Percentiles rank a stretch among this genome's conserved stretches.
Conservation (phyloP, 2,888 invertebrate genomes). For the Volucella inanis region DNA sequence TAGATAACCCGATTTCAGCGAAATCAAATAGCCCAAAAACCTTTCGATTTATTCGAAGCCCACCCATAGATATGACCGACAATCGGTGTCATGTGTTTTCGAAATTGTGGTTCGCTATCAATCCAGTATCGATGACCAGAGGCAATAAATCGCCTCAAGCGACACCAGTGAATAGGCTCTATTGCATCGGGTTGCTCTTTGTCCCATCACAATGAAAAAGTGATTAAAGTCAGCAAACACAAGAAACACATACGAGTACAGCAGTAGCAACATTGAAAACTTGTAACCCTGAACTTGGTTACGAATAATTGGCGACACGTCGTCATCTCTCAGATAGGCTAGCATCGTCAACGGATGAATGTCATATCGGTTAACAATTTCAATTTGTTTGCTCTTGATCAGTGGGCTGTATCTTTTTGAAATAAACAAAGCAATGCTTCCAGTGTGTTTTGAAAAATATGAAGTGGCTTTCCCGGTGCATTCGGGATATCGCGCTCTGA, state of each 20-base stretch:
- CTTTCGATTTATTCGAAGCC: not conserved
- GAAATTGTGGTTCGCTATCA: constrained; percentile 42
- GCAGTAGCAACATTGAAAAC: not conserved
- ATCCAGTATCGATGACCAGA: constrained; percentile 26
- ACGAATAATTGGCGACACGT: constrained; percentile 46
- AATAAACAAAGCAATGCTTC: constrained; percentile 7
- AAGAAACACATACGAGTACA: constrained; percentile 1
- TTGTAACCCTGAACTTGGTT: constrained; percentile 66
- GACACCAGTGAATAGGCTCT: not conserved
- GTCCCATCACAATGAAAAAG: constrained; percentile 42
- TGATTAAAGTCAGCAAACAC: constrained; percentile 48
- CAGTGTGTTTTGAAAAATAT: not conserved
- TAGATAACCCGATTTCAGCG: constrained; percentile 50
- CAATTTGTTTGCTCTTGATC: constrained; percentile 25
- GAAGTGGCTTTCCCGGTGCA: not conserved
- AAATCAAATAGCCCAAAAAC: constrained; percentile 9
- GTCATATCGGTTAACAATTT: constrained; percentile 8
- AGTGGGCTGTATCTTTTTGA: not conserved
- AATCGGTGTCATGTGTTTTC: constrained; percentile 10
- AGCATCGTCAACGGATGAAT: constrained; percentile 2
- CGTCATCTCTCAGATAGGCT: not conserved
- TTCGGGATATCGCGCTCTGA: not conserved
- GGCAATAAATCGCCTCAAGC: constrained; percentile 42
- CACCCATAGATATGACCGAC: not conserved
- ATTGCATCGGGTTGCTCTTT: constrained; percentile 44